phyloP scores from a whole-genome alignment of 2,797 vertebrate genomes.

The Takifugu ocellatus region DNA sequence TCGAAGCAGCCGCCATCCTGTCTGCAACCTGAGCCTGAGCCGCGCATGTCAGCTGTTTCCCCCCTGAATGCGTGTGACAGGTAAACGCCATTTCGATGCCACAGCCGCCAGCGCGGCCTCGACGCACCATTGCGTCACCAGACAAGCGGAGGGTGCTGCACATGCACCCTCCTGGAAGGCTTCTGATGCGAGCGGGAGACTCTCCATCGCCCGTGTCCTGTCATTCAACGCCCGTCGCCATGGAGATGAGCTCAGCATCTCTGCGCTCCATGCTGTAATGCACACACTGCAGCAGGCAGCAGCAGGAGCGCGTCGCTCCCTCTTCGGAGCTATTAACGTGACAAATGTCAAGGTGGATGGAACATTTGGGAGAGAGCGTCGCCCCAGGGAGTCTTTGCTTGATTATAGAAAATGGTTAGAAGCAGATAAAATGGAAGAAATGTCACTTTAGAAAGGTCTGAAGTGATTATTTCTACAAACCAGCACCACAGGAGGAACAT shows the following conservation, averaged over 20 bases:
- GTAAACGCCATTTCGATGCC: conserved; percentile 12
- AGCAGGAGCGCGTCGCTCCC: neutral
- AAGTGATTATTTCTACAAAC: too few species aligned
- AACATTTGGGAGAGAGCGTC: conserved; percentile 33
- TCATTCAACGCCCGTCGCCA: conserved; percentile 68
- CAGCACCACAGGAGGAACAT: too few species aligned
- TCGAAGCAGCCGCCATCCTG: conserved; percentile 53
- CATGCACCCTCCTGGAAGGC: conserved; percentile 26
- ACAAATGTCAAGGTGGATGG: conserved; percentile 1
- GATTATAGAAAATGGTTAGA: neutral
- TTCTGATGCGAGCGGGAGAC: conserved; percentile 63
- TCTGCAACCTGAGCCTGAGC: conserved; percentile 36
- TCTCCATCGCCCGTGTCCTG: conserved; percentile 58
- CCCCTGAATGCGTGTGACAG: conserved; percentile 5
- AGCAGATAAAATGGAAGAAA: too few species aligned
- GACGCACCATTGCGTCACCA: neutral
- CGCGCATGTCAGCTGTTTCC: conserved; percentile 50
- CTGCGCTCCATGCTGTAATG: conserved; percentile 38
- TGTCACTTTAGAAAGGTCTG: too few species aligned
- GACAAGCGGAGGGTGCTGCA: conserved; percentile 11
- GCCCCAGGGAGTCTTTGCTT: conserved; percentile 6
- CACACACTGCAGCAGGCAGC: conserved; percentile 49
- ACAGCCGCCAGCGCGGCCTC: conserved; percentile 4
- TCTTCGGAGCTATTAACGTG: neutral
- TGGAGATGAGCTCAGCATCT: conserved; percentile 64